Conservation (phyloP, 2,113 vertebrate genomes). For the Prunella himalayana region DNA sequence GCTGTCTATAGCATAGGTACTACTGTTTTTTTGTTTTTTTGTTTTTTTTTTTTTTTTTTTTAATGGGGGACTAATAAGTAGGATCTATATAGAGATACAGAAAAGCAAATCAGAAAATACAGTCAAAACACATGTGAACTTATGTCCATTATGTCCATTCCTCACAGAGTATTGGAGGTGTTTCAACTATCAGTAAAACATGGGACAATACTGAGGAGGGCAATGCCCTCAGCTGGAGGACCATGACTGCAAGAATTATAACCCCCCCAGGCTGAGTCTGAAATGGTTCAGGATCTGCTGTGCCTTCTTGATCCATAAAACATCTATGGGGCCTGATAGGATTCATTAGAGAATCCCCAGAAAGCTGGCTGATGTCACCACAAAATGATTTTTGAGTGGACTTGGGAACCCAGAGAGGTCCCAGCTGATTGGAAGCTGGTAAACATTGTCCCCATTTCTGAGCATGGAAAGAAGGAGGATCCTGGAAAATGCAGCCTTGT, state of each 20-base stretch:
- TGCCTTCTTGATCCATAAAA: not conserved
- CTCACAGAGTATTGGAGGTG: fast-evolving
- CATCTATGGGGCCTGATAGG: not conserved
- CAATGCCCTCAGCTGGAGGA: not conserved
- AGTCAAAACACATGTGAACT: not conserved
- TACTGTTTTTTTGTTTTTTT: not conserved
- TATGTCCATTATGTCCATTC: not conserved
- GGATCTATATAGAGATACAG: not conserved
- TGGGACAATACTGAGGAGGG: not conserved
- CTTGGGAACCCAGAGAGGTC: not conserved
- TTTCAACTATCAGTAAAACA: not conserved
- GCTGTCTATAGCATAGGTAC: not conserved
- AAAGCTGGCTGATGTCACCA: not conserved
- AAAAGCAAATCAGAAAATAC: not conserved
- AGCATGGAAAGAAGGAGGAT: not conserved
- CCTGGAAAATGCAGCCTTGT: not conserved
- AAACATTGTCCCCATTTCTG: not conserved
- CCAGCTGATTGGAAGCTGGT: not conserved
- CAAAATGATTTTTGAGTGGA: not conserved
- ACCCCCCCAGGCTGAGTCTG: not conserved
- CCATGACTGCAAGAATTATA: not conserved
- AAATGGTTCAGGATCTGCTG: not conserved
- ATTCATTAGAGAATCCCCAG: not conserved
- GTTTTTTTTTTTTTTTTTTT: not conserved
- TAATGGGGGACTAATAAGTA: not conserved